Evolutionary conservation across 1,140 invertebrate species (phyloP).

Genomic region (Patella vulgata): DNA sequence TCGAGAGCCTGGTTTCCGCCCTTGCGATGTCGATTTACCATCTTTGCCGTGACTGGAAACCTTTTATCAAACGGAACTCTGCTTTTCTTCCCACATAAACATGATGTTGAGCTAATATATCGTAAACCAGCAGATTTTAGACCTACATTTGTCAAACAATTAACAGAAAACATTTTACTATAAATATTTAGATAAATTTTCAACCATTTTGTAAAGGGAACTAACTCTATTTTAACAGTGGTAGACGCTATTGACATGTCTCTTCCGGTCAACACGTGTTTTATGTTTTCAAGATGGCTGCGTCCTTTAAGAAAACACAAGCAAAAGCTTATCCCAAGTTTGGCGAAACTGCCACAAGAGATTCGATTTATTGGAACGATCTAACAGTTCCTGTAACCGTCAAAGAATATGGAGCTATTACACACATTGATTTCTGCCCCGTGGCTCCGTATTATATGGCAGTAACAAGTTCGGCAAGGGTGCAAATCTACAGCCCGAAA

Average conservation of each 20-base stretch:
- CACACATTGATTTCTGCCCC: constrained; percentile 90
- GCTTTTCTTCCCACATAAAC: constrained; percentile 14
- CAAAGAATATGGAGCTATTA: constrained; percentile 92
- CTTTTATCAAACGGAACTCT: constrained; percentile 25
- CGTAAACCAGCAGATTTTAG: no score
- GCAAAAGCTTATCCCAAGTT: constrained; percentile 52
- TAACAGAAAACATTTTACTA: no score
- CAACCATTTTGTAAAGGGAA: neutral
- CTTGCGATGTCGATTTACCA: constrained; percentile 12
- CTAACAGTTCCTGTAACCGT: constrained; percentile 78
- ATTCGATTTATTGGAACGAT: constrained; percentile 84
- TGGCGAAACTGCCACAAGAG: constrained; percentile 76
- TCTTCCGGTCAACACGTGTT: neutral
- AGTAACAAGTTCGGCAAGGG: constrained; percentile 87
- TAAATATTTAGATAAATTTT: no score
- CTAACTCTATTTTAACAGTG: neutral
- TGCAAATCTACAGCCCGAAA: constrained; percentile 90
- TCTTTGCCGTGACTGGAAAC: constrained; percentile 24
- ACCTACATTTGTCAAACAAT: no score
- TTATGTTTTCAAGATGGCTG: constrained; percentile 55
- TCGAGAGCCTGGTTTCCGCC: constrained; percentile 19
- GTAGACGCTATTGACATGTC: neutral
- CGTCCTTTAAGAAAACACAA: constrained; percentile 61
- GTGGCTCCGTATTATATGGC: constrained; percentile 88
- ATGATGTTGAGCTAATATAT: constrained; percentile 13